phyloP scores from a whole-genome alignment of 2,888 invertebrate species.

The Alsophila aescularia region DNA sequence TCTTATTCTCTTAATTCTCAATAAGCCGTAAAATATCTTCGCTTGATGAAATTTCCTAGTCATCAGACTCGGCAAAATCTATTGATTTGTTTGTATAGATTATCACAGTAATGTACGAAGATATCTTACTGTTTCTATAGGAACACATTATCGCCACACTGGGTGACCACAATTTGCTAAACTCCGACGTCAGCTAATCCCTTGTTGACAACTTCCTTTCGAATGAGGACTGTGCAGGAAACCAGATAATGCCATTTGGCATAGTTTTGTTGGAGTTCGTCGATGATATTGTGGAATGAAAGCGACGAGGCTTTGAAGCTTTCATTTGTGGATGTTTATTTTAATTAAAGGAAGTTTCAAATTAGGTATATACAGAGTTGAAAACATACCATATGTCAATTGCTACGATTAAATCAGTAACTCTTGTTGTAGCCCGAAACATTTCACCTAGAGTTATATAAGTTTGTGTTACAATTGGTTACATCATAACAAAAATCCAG shows the following conservation, averaged over 20 bases:
- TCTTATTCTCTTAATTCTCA: too few species aligned
- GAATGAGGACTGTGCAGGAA: conserved; percentile 28
- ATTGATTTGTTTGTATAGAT: not conserved
- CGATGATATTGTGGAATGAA: conserved; percentile 11
- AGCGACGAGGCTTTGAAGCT: conserved; percentile 4
- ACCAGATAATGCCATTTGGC: conserved; percentile 32
- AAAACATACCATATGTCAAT: too few species aligned
- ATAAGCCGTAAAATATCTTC: too few species aligned
- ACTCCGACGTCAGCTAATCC: conserved; percentile 49
- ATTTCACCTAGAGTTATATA: too few species aligned
- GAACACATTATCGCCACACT: conserved; percentile 20
- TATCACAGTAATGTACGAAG: not conserved
- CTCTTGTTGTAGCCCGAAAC: too few species aligned
- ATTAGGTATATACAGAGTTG: too few species aligned
- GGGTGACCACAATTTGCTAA: conserved; percentile 48
- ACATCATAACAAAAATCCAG: too few species aligned
- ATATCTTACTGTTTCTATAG: conserved; percentile 8
- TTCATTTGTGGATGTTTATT: not conserved
- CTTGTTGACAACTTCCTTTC: conserved; percentile 42
- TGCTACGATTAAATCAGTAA: too few species aligned
- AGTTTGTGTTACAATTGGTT: too few species aligned
- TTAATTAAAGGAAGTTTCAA: not conserved
- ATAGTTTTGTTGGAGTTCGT: conserved; percentile 29
- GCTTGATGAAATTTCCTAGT: too few species aligned
- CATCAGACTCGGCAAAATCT: too few species aligned